Evolutionary conservation across 2,888 invertebrate species (phyloP), one percentile per base, ranked within the genome.

Genomic region (Hypselothyrea guttata): DNA sequence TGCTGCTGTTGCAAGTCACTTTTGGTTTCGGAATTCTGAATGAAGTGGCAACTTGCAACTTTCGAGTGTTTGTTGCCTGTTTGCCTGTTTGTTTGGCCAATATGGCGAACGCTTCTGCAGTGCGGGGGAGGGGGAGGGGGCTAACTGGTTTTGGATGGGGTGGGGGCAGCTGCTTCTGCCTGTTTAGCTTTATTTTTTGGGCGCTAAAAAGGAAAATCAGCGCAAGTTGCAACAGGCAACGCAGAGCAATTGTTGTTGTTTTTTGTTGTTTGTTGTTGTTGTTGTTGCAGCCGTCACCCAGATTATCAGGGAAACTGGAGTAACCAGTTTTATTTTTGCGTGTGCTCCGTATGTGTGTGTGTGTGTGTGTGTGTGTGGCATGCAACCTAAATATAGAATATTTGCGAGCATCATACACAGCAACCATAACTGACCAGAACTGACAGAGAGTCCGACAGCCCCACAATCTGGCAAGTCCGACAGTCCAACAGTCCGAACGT

Each of bases 281-380:
- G 64, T 45, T 57, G 61, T 55, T 63, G 73, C 63, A 66, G 79
- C 68, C 77, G 88, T 88, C 88, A 88, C 88, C 88, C 88, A 88
- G 88, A 88, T 88, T 88, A 88, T 88, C 88, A 84, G 86, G 82
- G 68, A 81, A 88, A 88, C 88, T 88, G 88, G 88, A 87, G 87
- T 87, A 88, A 88, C 88, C 87, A 88, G 88, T 88, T 88, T 22
- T 22, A 22, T 22, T 86, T 85, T 53, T 63, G 73, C 67, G 62
- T 59, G 66, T 42, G 45, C 28, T 40, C 46, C 22, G 30, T 22
- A 35, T 35, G 22, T 22, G 22, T 22, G 22, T 22, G 22, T 22
- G 42, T 22, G 22, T 22, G 22, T 22, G 42, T 33, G 15, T 42
- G 41, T 18, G 22, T 69, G 78, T 78, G 68, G 77, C 77, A 77